A percentile compares a stretch with the other conserved stretches of the same genome.
Conservation (phyloP, 2,888 invertebrate genomes). For the Panopea generosa region DNA sequence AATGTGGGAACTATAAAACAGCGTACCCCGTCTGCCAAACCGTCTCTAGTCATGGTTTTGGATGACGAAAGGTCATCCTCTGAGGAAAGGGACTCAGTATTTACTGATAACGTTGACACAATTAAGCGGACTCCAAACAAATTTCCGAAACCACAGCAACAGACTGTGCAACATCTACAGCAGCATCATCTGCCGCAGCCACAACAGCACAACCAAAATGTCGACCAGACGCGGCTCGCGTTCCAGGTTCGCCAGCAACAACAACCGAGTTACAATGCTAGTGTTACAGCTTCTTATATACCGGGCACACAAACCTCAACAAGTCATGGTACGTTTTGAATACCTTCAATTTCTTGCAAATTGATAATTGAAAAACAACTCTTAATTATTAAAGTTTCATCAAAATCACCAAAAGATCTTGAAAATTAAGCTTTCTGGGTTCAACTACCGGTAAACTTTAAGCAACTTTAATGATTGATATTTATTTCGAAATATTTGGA, state of each 20-base stretch:
- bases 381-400: no score
- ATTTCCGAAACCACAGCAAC: conserved; percentile 54
- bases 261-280: conserved; percentile 55
- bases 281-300: conserved; percentile 52
- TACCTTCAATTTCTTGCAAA: no score
- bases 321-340: conserved; percentile 10
- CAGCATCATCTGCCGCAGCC: conserved; percentile 31
- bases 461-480: no score
- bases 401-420: no score
- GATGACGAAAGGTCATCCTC: conserved; percentile 60
- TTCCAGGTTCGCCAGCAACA: conserved; percentile 29
- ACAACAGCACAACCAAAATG: conserved; percentile 45
- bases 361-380: no score
- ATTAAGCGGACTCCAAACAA: conserved; percentile 59
- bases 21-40: conserved; percentile 85
- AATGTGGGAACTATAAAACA: conserved; percentile 99
- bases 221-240: conserved; percentile 14
- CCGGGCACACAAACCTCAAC: conserved; percentile 28
- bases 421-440: no score
- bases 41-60: conserved; percentile 77
- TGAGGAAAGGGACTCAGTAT: conserved; percentile 40
- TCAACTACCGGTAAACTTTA: no score
- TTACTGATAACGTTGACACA: conserved; percentile 60
- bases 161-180: conserved; percentile 50
- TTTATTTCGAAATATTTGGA: no score